Evolutionary conservation across 2,113 vertebrate genomes (phyloP), one percentile per base, ranked within the genome.

Genomic region (Lepisosteus osseus): DNA sequence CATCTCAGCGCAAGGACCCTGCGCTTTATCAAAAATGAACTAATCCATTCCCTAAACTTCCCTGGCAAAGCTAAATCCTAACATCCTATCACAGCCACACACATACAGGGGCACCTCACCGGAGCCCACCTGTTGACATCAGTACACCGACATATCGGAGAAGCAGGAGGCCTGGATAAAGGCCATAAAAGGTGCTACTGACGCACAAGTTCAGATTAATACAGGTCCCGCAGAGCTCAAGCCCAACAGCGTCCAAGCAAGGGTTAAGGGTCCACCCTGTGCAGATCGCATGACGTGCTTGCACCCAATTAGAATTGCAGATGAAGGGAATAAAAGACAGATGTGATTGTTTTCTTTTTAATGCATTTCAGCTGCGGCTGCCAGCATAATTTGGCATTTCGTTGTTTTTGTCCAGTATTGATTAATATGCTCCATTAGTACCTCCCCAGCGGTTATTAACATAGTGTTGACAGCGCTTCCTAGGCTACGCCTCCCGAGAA

Each of bases 91-190:
- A 29, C 1, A 29, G 1, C 1, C 29, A 29, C 29, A 29, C 29
- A 29, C 29, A 29, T 29, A 29, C 29, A 29, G 29, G 29, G 29
- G 29, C 29, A 29, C 0, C 29, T 29, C 29, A 29, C 29, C 29
- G 29, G 29, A 29, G 29, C 29, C 29, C 29, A 29, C 29, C 29
- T 29, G 29, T 29, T 29, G 29, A 29, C 29, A 29, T 29, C 29
- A 29, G 29, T 29, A 29, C 29, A 29, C 29, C 29, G 2, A 29
- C 29, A 29, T 29, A 29, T 29, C 29, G 29, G 29, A 29, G 73
- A 61, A 80, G 43, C 11, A 29, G 17, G 74, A 73, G 77, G 78
- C 72, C 74, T 69, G 68, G 80, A 69, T 77, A 76, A 79, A 13
- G 29, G 42, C 17, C 54, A 15, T 13, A 56, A 13, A 56, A 41